Evolutionary conservation across 2,113 vertebrate genomes (phyloP), one percentile per base, ranked within the genome.

Genomic region (Sporophila hypoxantha): DNA sequence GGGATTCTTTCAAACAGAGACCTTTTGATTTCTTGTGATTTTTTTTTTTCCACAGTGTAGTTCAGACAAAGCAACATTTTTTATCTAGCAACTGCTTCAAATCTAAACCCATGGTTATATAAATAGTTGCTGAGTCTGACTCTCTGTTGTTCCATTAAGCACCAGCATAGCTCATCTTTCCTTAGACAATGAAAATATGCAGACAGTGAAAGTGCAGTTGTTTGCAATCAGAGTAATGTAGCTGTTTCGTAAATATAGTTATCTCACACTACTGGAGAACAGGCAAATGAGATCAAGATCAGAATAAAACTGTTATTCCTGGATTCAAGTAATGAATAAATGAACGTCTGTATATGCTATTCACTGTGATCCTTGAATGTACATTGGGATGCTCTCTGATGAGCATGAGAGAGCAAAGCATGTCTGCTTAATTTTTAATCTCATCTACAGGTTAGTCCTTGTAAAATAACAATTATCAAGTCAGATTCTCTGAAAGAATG

Each of bases 401-500:
- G 19, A 92, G 56, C 60, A 66, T 41, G 42, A 76, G 59, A 81
- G 42, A 76, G 62, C 32, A 89, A 71, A 88, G 67, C 52, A 44
- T 34, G 25, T 78, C 85, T 73, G 19, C 75, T 94, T 84, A 92
- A 94, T 86, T 91, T 92, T 95, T 94, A 89, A 93, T 92, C 75
- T 89, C n/a, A 57, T 86, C 82, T 83, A 59, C 0, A 6, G 55
- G 73, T 70, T 86, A 89, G 53, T 86, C 59, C 59, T 94, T 93
- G 73, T 94, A 91, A 86, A 88, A 89, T 84, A 95, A 85, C 92
- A 94, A 92, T 93, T 57, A 96, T 92, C 47, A 80, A 92, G 91
- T 91, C 29, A 88, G 37, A 75, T 59, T 90, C 83, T 50, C 55
- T 76, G 69, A 69, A 82, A 87, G 59, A 93, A 88, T 85, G 91